These are phyloP conservation scores for Melitaea cinxia DNA, from an alignment of 1,140 invertebrate genomes.

Conservation along the genomic window DNA sequence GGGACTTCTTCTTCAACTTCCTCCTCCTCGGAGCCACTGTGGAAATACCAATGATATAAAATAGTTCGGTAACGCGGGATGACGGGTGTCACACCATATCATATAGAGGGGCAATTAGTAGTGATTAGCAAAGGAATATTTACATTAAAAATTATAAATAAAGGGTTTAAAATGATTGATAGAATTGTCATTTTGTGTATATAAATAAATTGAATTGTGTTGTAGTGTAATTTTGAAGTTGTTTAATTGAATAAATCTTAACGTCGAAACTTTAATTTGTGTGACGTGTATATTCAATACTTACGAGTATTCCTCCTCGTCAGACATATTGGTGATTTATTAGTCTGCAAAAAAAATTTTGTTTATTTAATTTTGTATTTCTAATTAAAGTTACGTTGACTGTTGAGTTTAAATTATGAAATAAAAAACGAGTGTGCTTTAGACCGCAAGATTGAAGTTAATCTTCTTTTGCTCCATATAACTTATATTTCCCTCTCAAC, in stretches of 20 bases:
- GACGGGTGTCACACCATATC: background rate
- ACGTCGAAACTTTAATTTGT: background rate
- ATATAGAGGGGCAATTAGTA: slow-evolving; percentile 3
- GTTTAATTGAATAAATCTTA: background rate
- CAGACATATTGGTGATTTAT: slow-evolving; percentile 86
- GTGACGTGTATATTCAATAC: slow-evolving; percentile 55
- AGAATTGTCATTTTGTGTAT: slow-evolving; percentile 12
- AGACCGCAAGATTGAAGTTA: too few relatives aligned
- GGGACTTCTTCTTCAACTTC: slow-evolving; percentile 85
- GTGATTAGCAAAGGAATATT: background rate
- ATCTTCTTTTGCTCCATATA: too few relatives aligned
- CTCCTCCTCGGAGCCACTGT: slow-evolving; percentile 85
- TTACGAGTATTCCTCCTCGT: slow-evolving; percentile 90
- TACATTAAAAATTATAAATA: slow-evolving; percentile 13
- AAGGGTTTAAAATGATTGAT: background rate
- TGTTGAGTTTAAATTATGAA: too few relatives aligned
- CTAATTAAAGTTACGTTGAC: background rate
- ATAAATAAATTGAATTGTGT: slow-evolving; percentile 2
- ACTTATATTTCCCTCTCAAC: too few relatives aligned
- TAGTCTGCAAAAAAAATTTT: slow-evolving; percentile 79
- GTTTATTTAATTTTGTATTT: background rate
- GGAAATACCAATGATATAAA: slow-evolving; percentile 46
- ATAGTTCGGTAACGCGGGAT: background rate
- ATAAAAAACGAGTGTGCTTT: too few relatives aligned
- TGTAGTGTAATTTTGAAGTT: background rate